Conservation (phyloP, 2,797 vertebrate genomes). For the Carcharodon carcharias region DNA sequence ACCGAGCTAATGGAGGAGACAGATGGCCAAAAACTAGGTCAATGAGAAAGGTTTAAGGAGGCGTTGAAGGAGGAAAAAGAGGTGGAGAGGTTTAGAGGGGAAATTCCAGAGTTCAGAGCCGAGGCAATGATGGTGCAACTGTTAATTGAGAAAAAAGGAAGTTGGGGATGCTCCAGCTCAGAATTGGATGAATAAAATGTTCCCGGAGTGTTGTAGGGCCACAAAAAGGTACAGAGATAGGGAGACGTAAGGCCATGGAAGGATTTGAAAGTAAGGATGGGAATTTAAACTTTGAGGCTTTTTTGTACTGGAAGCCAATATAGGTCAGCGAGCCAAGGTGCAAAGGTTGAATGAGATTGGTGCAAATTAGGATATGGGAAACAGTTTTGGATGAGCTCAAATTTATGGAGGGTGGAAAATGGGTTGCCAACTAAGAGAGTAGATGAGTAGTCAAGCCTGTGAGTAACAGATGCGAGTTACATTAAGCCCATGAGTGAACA, state of each 20-base stretch:
- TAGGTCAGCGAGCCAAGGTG: background rate
- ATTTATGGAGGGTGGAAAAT: no score
- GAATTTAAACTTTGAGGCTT: background rate
- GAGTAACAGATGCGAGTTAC: background rate
- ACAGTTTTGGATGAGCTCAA: no score
- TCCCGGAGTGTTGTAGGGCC: background rate
- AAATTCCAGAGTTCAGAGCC: background rate
- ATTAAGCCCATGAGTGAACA: background rate
- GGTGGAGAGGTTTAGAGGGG: background rate
- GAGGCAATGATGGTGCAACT: no score
- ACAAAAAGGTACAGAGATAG: background rate
- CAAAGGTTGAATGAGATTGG: background rate
- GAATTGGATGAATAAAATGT: background rate
- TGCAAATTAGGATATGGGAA: background rate
- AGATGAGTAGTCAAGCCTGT: background rate
- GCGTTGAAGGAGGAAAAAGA: no score
- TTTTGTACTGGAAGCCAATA: background rate
- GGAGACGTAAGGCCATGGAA: background rate
- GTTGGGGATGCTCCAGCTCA: background rate
- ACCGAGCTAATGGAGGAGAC: no score
- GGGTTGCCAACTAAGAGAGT: background rate
- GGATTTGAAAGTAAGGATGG: background rate
- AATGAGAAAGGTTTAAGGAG: no score
- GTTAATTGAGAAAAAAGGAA: background rate
- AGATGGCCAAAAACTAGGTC: no score